These are phyloP conservation scores for Loripinus fragilis DNA, from an alignment of 2,888 invertebrate genomes.

Conservation along the genomic window DNA sequence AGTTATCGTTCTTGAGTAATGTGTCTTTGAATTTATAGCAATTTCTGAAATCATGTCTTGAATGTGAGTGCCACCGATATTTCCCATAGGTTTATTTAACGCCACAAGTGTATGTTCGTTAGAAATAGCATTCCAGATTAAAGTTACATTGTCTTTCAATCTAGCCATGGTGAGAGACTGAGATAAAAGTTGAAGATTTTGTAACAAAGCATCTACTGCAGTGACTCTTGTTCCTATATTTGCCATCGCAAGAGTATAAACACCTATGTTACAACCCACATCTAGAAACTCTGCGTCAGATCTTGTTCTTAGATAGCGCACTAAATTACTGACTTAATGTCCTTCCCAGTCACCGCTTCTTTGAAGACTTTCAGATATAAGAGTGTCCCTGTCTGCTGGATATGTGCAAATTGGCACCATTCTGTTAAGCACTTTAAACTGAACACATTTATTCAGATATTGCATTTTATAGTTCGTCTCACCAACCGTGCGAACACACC, in stretches of 20 bases:
- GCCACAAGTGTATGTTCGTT: slow-evolving; percentile 22
- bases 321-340: neutral
- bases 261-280: slow-evolving; percentile 47
- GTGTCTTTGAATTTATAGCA: neutral
- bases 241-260: slow-evolving; percentile 39
- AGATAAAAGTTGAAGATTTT: slow-evolving; percentile 31
- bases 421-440: neutral
- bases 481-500: neutral
- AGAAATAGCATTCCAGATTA: slow-evolving; percentile 55
- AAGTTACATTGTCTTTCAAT: slow-evolving; percentile 32
- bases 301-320: neutral
- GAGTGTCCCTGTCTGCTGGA: neutral
- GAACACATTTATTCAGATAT: neutral
- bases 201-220: slow-evolving; percentile 41
- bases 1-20: slow-evolving; percentile 15
- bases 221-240: slow-evolving; percentile 33
- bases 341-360: slow-evolving; percentile 1
- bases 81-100: slow-evolving; percentile 30
- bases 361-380: neutral
- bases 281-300: slow-evolving; percentile 31
- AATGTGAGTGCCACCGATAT: slow-evolving; percentile 54
- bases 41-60: neutral
- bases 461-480: neutral
- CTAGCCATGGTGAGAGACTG: slow-evolving; percentile 37
- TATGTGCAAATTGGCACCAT: neutral